These are phyloP conservation scores for Oreochromis tanganicae DNA, from an alignment of 2,113 vertebrate genomes.

Conservation along the genomic window DNA sequence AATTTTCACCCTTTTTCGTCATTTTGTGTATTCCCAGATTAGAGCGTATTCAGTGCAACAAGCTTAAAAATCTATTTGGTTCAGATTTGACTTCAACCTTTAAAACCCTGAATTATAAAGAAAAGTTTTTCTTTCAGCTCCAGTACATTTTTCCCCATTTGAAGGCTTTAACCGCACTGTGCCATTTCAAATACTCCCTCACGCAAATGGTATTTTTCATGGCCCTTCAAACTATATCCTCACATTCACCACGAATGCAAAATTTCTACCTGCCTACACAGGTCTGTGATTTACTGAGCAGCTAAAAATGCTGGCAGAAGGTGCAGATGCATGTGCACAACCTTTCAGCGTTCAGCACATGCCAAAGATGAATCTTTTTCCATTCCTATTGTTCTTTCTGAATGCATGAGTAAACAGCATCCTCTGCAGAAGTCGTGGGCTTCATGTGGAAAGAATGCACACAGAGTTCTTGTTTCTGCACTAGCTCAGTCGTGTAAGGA, in stretches of 20 bases:
- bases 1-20: neutral
- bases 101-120: neutral
- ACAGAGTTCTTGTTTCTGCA: conserved; percentile 15
- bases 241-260: neutral
- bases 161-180: neutral
- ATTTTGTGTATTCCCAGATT: conserved; percentile 1
- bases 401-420: conserved; percentile 31
- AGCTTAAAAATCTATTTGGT: neutral
- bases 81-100: neutral
- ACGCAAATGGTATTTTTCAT: neutral
- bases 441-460: conserved; percentile 37
- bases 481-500: neutral
- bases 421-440: neutral
- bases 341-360: neutral
- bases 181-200: neutral
- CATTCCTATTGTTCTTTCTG: conserved; percentile 13
- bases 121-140: neutral
- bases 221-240: neutral
- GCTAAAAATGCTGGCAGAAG: conserved; percentile 32
- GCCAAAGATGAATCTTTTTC: conserved; percentile 7
- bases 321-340: neutral
- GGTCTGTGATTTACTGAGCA: conserved; percentile 16
- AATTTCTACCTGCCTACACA: conserved; percentile 37
- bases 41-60: neutral
- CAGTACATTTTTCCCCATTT: neutral